These are phyloP conservation scores for Pardalotus punctatus DNA, from an alignment of 2,113 vertebrate genomes.

Conservation along the genomic window DNA sequence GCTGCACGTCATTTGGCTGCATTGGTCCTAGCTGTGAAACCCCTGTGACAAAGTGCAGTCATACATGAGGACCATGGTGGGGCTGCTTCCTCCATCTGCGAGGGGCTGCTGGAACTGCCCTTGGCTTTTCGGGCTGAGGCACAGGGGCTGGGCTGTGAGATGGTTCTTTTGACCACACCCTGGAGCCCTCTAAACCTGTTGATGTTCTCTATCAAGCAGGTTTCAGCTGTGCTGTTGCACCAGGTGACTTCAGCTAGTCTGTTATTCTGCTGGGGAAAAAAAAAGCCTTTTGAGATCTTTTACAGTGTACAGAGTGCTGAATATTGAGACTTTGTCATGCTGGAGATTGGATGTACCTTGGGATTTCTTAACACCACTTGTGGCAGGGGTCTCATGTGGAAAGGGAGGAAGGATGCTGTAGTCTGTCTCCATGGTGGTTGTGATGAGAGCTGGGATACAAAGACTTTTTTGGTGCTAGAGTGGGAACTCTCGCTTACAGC, in stretches of 20 bases:
- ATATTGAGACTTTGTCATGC: not conserved
- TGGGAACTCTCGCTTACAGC: not conserved
- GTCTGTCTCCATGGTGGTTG: not conserved
- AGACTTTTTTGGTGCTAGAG: not conserved
- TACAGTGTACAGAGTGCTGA: not conserved
- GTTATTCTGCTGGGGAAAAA: not conserved
- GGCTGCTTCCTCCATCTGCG: not conserved
- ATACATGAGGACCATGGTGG: rapidly evolving
- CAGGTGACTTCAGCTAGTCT: not conserved
- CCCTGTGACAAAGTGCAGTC: not conserved
- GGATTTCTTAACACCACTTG: not conserved
- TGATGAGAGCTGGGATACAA: not conserved
- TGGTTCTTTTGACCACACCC: not conserved
- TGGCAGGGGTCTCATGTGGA: not conserved
- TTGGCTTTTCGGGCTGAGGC: not conserved
- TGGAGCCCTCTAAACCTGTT: not conserved
- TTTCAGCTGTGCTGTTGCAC: not conserved
- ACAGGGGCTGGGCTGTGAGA: not conserved
- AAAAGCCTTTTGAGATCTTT: not conserved
- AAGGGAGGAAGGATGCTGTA: not conserved
- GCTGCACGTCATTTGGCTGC: not conserved
- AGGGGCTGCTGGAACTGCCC: not conserved
- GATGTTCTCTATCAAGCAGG: not conserved
- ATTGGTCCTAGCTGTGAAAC: not conserved
- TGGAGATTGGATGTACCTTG: not conserved